Conservation (phyloP, 2,113 vertebrate species). For the Bothrops jararaca region DNA sequence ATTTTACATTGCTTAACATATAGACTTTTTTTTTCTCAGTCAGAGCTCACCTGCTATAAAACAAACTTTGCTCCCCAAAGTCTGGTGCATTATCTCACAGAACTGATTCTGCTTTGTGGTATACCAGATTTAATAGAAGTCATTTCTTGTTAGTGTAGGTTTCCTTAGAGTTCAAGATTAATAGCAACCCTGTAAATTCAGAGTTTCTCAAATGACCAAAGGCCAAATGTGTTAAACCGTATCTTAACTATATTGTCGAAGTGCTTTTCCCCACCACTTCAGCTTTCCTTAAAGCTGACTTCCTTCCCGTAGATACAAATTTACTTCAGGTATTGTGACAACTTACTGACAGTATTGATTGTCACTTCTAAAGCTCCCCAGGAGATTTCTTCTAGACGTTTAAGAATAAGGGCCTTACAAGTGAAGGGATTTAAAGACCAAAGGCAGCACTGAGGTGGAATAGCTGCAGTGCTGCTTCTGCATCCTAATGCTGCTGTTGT, state of each 20-base stretch:
- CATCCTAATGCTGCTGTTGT: no score
- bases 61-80: neutral
- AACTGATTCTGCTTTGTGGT: neutral
- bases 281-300: slow-evolving; percentile 1
- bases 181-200: slow-evolving; percentile 23
- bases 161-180: slow-evolving; percentile 15
- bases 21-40: neutral
- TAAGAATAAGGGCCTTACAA: slow-evolving; percentile 18
- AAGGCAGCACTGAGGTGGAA: neutral
- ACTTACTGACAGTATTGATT: slow-evolving; percentile 26
- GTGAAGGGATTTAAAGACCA: slow-evolving; percentile 3
- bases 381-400: neutral
- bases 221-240: slow-evolving; percentile 25
- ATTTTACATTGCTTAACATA: neutral
- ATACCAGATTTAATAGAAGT: neutral
- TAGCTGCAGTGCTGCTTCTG: neutral
- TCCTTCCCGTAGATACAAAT: slow-evolving; percentile 7
- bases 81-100: neutral
- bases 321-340: slow-evolving; percentile 31
- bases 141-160: neutral
- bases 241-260: slow-evolving; percentile 11
- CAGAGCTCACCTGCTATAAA: neutral
- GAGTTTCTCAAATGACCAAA: slow-evolving; percentile 21
- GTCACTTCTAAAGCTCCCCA: slow-evolving; percentile 5
- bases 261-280: neutral